These are phyloP conservation scores for Bergia sp. DNA, from an alignment of 92 coral and sea anemone genomes.

Conservation along the genomic window DNA sequence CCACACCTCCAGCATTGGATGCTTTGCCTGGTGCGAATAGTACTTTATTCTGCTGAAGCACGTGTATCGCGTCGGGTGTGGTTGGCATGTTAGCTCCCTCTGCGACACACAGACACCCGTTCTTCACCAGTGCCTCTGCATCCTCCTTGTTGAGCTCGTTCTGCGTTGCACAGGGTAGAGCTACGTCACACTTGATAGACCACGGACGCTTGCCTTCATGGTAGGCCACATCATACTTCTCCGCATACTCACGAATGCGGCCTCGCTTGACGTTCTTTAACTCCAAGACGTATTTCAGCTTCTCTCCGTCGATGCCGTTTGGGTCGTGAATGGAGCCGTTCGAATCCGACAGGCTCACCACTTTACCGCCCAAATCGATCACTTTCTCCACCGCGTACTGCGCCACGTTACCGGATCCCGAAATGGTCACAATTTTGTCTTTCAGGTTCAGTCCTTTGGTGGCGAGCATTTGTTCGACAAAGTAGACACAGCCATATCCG, in stretches of 20 bases:
- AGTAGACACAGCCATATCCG: conserved; percentile 87
- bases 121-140: conserved; percentile 81
- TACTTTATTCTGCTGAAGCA: conserved; percentile 68
- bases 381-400: conserved; percentile 81
- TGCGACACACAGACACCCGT: conserved; percentile 74
- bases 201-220: conserved; percentile 87
- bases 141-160: conserved; percentile 76
- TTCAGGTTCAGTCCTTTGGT: conserved; percentile 69
- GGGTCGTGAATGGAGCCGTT: conserved; percentile 84
- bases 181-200: conserved; percentile 82
- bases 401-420: conserved; percentile 91
- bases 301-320: conserved; percentile 69
- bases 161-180: conserved; percentile 88
- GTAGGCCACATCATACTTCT: conserved; percentile 71
- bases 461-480: conserved; percentile 74
- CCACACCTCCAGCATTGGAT: conserved; percentile 90
- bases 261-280: conserved; percentile 86
- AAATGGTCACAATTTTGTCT: conserved; percentile 75
- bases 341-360: conserved; percentile 81
- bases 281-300: conserved; percentile 79
- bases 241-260: conserved; percentile 84
- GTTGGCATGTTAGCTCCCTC: conserved; percentile 95
- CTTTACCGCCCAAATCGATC: conserved; percentile 78
- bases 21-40: conserved; percentile 88
- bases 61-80: conserved; percentile 78